Percentiles rank a stretch among this genome's conserved stretches.
phyloP scores from a whole-genome alignment of 1,140 invertebrate genomes.

The Diorhabda sublineata region DNA sequence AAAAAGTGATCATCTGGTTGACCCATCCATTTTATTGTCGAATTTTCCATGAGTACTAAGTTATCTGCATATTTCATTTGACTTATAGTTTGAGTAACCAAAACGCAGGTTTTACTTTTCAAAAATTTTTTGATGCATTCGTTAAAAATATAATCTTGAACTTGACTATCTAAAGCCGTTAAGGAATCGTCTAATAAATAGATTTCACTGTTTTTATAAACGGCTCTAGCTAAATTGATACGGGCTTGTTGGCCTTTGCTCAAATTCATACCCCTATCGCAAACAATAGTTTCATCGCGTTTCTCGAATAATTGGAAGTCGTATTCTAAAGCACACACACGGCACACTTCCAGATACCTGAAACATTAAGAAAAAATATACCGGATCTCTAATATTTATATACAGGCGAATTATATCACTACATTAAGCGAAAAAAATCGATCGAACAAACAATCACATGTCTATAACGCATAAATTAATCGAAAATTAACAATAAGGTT shows the following conservation, averaged over 20 bases:
- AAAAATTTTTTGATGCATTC: conserved; percentile 67
- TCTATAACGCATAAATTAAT: too few relatives aligned
- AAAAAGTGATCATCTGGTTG: conserved; percentile 36
- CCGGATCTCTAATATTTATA: too few relatives aligned
- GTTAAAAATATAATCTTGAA: conserved; percentile 76
- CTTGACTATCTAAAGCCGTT: conserved; percentile 77
- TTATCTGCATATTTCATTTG: conserved; percentile 73
- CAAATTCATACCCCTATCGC: conserved; percentile 72
- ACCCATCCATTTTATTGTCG: conserved; percentile 46
- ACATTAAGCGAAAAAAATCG: too few relatives aligned
- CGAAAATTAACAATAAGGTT: too few relatives aligned
- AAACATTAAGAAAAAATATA: neutral
- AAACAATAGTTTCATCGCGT: conserved; percentile 76
- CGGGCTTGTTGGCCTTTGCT: conserved; percentile 88
- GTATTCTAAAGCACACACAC: conserved; percentile 62
- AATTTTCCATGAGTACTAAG: conserved; percentile 60
- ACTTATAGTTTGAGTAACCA: conserved; percentile 79
- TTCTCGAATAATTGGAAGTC: conserved; percentile 66
- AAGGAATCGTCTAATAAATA: conserved; percentile 80
- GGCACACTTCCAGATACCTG: conserved; percentile 40
- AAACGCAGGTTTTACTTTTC: conserved; percentile 65
- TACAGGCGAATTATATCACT: too few relatives aligned
- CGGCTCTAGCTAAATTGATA: conserved; percentile 78
- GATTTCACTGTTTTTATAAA: conserved; percentile 75
- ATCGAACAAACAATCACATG: too few relatives aligned